Percentiles rank a stretch among this genome's conserved stretches.
These are phyloP conservation scores for Cryptocephalus primarius DNA, from an alignment of 2,888 invertebrate genomes.

Conservation along the genomic window DNA sequence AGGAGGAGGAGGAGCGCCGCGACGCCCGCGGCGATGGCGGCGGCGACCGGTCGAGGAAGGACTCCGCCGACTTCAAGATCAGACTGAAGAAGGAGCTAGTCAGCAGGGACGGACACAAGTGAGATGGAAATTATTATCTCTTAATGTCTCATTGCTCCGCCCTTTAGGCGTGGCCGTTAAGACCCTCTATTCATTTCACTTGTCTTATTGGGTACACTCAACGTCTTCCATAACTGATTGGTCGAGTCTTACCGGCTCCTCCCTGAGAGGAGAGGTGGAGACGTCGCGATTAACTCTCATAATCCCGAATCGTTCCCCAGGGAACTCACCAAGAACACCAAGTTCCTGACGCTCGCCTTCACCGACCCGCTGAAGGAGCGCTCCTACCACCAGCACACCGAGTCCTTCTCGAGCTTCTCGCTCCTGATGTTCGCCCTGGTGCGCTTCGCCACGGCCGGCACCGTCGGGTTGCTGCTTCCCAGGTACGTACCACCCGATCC, in stretches of 20 bases:
- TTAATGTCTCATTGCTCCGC: not conserved
- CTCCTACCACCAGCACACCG: conserved; percentile 53
- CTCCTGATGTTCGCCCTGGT: conserved; percentile 53
- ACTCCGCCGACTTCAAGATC: conserved; percentile 72
- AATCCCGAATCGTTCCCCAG: conserved; percentile 28
- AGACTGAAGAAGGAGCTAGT: conserved; percentile 73
- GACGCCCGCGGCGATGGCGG: not conserved
- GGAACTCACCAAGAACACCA: conserved; percentile 56
- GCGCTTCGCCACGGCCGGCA: conserved; percentile 42
- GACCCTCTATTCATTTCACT: too few species aligned
- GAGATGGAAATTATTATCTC: conserved; percentile 25
- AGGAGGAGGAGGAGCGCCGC: conserved; percentile 27
- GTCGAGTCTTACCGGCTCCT: too few species aligned
- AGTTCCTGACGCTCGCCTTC: conserved; percentile 53
- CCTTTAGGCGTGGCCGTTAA: too few species aligned
- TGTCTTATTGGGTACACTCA: too few species aligned
- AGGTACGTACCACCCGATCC: conserved; percentile 30
- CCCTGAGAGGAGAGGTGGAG: too few species aligned
- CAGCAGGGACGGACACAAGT: conserved; percentile 75
- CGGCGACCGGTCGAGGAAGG: conserved; percentile 46
- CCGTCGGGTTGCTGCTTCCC: conserved; percentile 46
- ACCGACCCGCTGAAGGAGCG: conserved; percentile 54
- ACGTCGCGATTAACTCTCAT: too few species aligned
- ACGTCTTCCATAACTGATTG: too few species aligned
- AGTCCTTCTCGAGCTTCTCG: conserved; percentile 54